These are phyloP conservation scores for Seriola aureovittata DNA, from an alignment of 2,113 vertebrate species.

Conservation along the genomic window DNA sequence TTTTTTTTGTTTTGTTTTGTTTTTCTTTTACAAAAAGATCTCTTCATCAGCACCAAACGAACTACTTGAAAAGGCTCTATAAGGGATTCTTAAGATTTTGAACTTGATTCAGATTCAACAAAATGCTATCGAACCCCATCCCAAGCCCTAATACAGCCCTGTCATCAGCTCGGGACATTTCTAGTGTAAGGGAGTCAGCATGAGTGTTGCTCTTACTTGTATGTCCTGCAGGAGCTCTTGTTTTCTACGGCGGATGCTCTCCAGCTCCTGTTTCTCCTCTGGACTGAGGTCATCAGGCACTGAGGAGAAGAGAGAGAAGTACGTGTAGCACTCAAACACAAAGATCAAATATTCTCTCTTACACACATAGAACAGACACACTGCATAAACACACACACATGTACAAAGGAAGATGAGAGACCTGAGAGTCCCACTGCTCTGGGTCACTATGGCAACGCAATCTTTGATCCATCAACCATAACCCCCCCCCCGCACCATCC, in stretches of 20 bases:
- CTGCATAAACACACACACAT: constrained; percentile 8
- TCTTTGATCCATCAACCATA: constrained; percentile 46
- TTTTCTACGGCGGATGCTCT: constrained; percentile 95
- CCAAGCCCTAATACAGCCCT: neutral
- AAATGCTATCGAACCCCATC: neutral
- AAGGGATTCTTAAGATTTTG: neutral
- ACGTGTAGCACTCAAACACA: constrained; percentile 28
- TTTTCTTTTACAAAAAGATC: no score
- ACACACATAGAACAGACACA: constrained; percentile 15
- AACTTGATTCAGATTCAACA: neutral
- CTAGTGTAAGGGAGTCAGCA: neutral
- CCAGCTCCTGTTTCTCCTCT: constrained; percentile 95
- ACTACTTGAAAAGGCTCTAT: neutral
- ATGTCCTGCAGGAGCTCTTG: constrained; percentile 97
- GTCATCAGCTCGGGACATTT: neutral
- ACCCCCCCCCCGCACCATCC: neutral
- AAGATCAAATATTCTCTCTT: constrained; percentile 28
- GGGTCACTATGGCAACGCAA: constrained; percentile 59
- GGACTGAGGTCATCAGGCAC: constrained; percentile 95
- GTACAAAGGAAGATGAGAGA: constrained; percentile 2
- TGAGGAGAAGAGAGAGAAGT: constrained; percentile 60
- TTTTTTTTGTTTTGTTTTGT: no score
- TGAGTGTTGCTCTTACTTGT: constrained; percentile 84
- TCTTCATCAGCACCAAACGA: no score
- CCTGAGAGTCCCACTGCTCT: constrained; percentile 47